phyloP scores from a whole-genome alignment of 2,888 invertebrate genomes.

The Leptarthrus brevirostris region DNA sequence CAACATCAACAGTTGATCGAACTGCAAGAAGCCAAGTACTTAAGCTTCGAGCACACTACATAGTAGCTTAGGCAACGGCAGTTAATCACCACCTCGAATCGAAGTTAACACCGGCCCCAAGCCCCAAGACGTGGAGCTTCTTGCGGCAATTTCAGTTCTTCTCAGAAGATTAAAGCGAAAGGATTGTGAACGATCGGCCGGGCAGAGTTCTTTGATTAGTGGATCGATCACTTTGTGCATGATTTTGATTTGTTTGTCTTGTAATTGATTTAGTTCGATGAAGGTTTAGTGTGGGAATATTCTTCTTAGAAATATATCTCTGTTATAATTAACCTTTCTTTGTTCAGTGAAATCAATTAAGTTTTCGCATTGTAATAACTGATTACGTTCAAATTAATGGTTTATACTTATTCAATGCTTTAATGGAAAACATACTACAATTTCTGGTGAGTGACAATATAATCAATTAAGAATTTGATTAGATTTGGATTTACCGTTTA shows the following conservation, averaged over 20 bases:
- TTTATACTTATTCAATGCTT: constrained; percentile 18
- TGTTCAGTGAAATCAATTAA: neutral
- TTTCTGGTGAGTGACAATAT: constrained; percentile 24
- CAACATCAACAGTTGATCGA: constrained; percentile 30
- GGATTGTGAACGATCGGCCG: constrained; percentile 52
- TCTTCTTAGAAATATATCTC: neutral
- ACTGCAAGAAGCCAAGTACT: constrained; percentile 37
- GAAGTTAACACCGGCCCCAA: constrained; percentile 29
- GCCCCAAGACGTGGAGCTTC: constrained; percentile 55
- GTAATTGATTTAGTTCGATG: neutral
- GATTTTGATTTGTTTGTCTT: neutral
- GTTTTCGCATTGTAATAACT: neutral
- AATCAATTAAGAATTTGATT: no score
- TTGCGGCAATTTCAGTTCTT: constrained; percentile 57
- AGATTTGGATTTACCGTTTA: no score
- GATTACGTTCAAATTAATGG: neutral
- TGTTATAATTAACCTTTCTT: no score
- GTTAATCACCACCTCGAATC: constrained; percentile 39
- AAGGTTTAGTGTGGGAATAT: constrained; percentile 11
- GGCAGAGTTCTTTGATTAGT: neutral
- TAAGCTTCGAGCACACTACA: constrained; percentile 13
- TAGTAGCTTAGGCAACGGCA: constrained; percentile 34
- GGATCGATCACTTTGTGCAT: constrained; percentile 17
- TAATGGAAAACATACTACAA: constrained; percentile 24
- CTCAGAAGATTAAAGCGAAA: constrained; percentile 55